Percentiles rank a stretch among this genome's conserved stretches.
Evolutionary conservation across 2,113 vertebrate genomes (phyloP).

Genomic region (Microcebus murinus): DNA sequence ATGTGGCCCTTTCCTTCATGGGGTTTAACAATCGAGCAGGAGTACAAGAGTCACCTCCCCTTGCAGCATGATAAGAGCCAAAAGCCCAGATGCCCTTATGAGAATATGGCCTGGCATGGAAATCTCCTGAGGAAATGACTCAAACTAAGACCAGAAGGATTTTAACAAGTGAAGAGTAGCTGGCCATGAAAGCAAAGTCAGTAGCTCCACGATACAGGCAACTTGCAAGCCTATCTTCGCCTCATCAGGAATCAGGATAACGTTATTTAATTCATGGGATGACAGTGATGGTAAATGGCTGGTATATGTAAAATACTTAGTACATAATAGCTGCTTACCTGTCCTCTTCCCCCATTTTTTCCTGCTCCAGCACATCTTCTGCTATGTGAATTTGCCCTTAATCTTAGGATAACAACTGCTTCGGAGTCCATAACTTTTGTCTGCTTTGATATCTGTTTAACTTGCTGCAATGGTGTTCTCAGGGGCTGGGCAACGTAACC

Average conservation of each 20-base stretch:
- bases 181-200: not conserved
- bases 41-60: no score
- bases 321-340: not conserved
- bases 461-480: not conserved
- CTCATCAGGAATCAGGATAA: not conserved
- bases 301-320: not conserved
- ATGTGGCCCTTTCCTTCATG: accelerated
- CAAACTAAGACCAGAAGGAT: not conserved
- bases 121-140: not conserved
- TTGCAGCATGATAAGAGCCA: not conserved
- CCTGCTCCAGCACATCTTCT: not conserved
- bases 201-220: not conserved
- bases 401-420: not conserved
- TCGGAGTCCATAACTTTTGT: not conserved
- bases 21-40: not conserved
- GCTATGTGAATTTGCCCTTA: not conserved
- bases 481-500: not conserved
- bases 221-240: not conserved
- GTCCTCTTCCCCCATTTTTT: not conserved
- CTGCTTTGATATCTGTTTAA: not conserved
- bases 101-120: not conserved
- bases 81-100: not conserved
- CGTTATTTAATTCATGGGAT: not conserved
- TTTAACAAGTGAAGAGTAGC: not conserved
- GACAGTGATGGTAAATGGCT: no score